Evolutionary conservation across 2,797 vertebrate species (phyloP).

Genomic region (Triplophysa yarkandensis): DNA sequence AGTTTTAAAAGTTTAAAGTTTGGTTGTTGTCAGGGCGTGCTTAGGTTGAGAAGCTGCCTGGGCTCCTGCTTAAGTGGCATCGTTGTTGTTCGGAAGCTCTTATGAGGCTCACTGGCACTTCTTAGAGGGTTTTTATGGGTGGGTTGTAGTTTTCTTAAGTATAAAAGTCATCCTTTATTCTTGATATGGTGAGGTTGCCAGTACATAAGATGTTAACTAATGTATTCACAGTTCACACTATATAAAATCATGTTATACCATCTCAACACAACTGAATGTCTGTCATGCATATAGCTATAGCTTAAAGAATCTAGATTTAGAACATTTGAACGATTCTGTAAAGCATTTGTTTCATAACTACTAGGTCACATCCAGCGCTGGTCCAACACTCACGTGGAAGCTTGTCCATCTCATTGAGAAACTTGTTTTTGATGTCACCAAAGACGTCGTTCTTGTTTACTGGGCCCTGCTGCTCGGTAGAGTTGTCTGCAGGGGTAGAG

Average conservation of each 20-base stretch:
- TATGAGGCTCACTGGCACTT: no score
- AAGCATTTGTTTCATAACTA: no score
- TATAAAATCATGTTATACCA: no score
- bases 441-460: slow-evolving; percentile 86
- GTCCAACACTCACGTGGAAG: slow-evolving; percentile 86
- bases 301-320: no score
- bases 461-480: slow-evolving; percentile 73
- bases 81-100: no score
- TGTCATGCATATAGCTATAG: no score
- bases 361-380: neutral
- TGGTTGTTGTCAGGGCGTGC: no score
- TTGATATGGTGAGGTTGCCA: neutral
- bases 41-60: no score
- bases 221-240: neutral
- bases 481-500: slow-evolving; percentile 78
- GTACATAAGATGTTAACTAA: neutral
- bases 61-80: no score
- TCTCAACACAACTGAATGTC: no score
- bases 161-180: no score
- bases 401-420: slow-evolving; percentile 93
- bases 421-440: slow-evolving; percentile 88
- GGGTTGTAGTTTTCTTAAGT: slow-evolving; percentile 3
- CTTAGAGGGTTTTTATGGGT: neutral
- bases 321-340: no score
- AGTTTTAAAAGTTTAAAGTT: neutral